Percentiles rank a stretch among this genome's conserved stretches.
These are phyloP conservation scores for Venusia cambrica DNA, from an alignment of 2,888 invertebrate genomes.

Conservation along the genomic window DNA sequence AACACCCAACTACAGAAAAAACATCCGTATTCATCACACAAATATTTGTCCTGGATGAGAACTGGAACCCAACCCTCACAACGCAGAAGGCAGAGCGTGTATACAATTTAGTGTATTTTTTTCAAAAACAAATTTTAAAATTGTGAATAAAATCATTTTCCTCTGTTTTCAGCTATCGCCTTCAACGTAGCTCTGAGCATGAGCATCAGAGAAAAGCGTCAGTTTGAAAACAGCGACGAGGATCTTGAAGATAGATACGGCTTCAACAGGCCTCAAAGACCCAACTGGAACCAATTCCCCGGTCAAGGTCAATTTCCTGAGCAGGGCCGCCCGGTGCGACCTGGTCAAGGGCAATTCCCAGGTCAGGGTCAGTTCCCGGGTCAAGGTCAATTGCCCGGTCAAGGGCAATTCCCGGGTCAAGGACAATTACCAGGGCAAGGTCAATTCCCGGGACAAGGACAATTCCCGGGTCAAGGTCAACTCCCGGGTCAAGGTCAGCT, in stretches of 20 bases:
- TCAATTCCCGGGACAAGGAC: slow-evolving; percentile 24
- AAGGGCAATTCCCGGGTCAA: slow-evolving; percentile 25
- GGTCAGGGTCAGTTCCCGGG: slow-evolving; percentile 19
- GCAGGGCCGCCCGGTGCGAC: slow-evolving; percentile 1
- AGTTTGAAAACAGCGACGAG: slow-evolving; percentile 33
- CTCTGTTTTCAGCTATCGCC: slow-evolving; percentile 42
- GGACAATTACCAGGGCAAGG: slow-evolving; percentile 23
- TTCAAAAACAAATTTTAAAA: slow-evolving; percentile 3
- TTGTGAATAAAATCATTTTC: background rate
- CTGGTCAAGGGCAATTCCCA: slow-evolving; percentile 24
- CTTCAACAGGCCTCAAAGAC: slow-evolving; percentile 27
- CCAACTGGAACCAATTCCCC: slow-evolving; percentile 15
- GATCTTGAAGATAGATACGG: slow-evolving; percentile 59
- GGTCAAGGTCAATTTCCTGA: slow-evolving; percentile 15
- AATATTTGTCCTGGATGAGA: too few species aligned
- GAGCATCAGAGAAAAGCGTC: slow-evolving; percentile 43
- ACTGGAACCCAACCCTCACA: too few species aligned
- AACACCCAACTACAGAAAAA: too few species aligned
- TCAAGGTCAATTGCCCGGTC: slow-evolving; percentile 18
- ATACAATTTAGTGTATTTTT: too few species aligned
- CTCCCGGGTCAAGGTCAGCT: slow-evolving; percentile 24
- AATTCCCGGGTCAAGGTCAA: slow-evolving; percentile 21
- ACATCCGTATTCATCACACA: too few species aligned
- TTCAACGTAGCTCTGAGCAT: slow-evolving; percentile 37
- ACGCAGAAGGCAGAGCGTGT: too few species aligned